Conservation (phyloP, 2,113 vertebrate species). For the Toxostoma redivivum region DNA sequence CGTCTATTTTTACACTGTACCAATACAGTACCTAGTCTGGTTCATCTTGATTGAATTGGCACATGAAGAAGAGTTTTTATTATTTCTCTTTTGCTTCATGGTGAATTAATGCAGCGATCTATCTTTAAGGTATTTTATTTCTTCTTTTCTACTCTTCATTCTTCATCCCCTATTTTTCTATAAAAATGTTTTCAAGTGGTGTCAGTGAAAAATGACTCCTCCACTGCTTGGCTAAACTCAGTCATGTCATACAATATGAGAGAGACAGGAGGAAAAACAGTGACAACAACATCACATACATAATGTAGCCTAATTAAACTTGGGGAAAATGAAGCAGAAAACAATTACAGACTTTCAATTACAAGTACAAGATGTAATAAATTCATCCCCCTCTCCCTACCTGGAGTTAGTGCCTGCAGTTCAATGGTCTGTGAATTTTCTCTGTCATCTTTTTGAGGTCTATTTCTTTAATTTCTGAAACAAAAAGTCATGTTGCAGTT, state of each 20-base stretch:
- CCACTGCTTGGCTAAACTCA: neutral
- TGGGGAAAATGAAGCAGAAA: constrained; percentile 41
- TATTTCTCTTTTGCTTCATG: constrained; percentile 24
- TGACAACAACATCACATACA: neutral
- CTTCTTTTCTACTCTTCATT: neutral
- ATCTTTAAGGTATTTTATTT: constrained; percentile 7
- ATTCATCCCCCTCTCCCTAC: neutral
- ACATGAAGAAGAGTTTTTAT: neutral
- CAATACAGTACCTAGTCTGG: neutral
- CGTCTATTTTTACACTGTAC: constrained; percentile 19
- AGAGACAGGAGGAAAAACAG: neutral
- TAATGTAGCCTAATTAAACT: constrained; percentile 17
- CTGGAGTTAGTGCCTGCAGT: constrained; percentile 20
- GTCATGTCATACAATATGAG: neutral
- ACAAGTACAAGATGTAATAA: constrained; percentile 24
- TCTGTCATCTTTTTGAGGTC: constrained; percentile 11
- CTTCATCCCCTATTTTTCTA: constrained; percentile 6
- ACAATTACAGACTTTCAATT: constrained; percentile 29
- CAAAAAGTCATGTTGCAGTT: constrained; percentile 10
- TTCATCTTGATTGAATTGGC: neutral
- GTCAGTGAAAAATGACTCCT: constrained; percentile 38
- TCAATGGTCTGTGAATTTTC: constrained; percentile 39
- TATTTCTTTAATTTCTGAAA: constrained; percentile 24
- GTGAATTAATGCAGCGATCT: constrained; percentile 14
- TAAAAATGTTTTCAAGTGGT: neutral